Base-by-base conservation (phyloP, 2,797 vertebrate species). In the Lepus townsendii region DNA sequence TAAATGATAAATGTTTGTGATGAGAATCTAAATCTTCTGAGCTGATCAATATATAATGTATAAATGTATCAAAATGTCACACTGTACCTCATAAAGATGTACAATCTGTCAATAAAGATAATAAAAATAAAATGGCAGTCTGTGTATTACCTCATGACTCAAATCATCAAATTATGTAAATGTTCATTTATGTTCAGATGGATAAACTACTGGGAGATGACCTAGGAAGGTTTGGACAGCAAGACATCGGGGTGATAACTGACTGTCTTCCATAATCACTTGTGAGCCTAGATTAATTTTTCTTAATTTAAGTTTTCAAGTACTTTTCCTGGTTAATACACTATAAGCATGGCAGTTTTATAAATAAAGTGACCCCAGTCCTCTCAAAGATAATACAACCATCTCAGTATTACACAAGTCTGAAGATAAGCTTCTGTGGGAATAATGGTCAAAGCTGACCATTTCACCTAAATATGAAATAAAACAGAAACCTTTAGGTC, bases 401-500 rank as follows among this genome's bases (percentile, higher is more conserved):
- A 87, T 47, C 52, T 62, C 32, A 80, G 22, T 22, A 50, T 35
- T 32, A 85, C 4, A 17, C 76, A 93, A 91, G 50, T 73, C 87
- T 92, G 17, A 66, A 75, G 38, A 90, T 94, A 76, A 73, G 57
- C 26, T 47, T 88, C 84, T 93, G 66, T 69, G 75, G 91, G 63
- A 88, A 78, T 50, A 78, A 72, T 65, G 72, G 63, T 89, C 47
- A 83, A 65, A 88, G 69, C 57, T 90, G 90, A 95, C 92, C 89
- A 47, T 68, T 93, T 95, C 93, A 94, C 93, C 95, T 93, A 95
- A 79, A 94, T 66, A 65, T 94, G 88, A 97, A 95, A 86, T 90
- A 68, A 94, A 96, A 79, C 96, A 96, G 96, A 93, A 95, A 75
- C 79, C 92, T 90, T 86, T 66, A 88, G 93, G 96, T 96, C 96